Conservation (phyloP, 2,797 vertebrate genomes). For the Poecile montanus region DNA sequence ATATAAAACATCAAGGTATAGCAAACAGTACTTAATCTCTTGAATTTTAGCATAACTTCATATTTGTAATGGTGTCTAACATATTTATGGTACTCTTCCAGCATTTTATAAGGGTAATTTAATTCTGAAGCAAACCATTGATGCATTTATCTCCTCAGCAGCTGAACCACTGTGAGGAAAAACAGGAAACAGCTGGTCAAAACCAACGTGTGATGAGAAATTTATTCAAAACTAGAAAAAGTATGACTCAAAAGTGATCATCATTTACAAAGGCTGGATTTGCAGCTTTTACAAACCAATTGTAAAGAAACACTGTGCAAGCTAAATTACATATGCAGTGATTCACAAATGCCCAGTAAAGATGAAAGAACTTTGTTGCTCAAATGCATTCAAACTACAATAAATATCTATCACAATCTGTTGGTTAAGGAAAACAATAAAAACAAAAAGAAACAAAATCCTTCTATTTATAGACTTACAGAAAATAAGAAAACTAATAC, state of each 20-base stretch:
- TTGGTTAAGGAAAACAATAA: not conserved
- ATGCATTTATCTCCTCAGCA: conserved; percentile 14
- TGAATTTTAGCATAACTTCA: not conserved
- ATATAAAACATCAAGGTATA: not conserved
- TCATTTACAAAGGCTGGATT: not conserved
- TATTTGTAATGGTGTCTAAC: not conserved
- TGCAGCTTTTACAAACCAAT: not conserved
- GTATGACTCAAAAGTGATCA: not conserved
- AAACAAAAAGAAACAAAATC: not conserved
- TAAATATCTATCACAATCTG: not conserved
- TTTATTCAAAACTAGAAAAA: not conserved
- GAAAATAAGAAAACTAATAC: not conserved
- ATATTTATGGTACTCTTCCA: not conserved
- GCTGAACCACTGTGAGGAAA: conserved; percentile 8
- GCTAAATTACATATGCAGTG: not conserved
- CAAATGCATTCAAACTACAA: not conserved
- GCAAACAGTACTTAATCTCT: not conserved
- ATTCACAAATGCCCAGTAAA: not conserved
- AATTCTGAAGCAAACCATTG: not conserved
- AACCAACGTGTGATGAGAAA: conserved; percentile 1
- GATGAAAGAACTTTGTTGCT: not conserved
- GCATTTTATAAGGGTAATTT: not conserved
- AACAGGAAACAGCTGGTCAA: conserved; percentile 67
- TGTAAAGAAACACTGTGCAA: not conserved
- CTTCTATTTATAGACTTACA: not conserved